phyloP scores from a whole-genome alignment of 2,113 vertebrate species.

The Paradisaea rubra region DNA sequence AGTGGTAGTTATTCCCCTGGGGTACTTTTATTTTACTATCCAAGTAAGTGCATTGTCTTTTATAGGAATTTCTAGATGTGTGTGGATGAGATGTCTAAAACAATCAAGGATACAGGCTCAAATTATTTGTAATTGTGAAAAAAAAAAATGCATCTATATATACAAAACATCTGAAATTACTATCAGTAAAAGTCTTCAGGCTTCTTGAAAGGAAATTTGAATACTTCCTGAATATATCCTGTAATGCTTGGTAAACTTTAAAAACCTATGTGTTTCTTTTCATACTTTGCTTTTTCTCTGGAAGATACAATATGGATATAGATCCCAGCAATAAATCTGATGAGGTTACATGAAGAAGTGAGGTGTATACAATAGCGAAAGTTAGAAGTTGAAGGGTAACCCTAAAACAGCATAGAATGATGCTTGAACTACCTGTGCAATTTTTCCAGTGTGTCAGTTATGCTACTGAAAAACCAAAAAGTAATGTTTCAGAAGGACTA shows the following conservation, averaged over 20 bases:
- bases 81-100: neutral
- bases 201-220: neutral
- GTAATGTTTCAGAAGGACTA: neutral
- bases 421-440: neutral
- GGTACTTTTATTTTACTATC: conserved; percentile 58
- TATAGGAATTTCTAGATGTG: neutral
- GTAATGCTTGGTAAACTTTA: neutral
- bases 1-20: conserved; percentile 55
- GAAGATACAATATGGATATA: neutral
- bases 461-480: neutral
- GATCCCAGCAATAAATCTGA: neutral
- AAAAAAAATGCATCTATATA: neutral
- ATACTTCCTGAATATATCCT: neutral
- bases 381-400: neutral
- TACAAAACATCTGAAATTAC: neutral
- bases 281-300: neutral
- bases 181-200: neutral
- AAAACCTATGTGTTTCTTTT: neutral
- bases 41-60: conserved; percentile 53
- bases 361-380: neutral
- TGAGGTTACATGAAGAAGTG: neutral
- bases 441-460: neutral
- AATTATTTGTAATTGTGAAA: neutral
- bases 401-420: neutral
- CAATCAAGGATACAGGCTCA: neutral